Percentiles rank a stretch among this genome's conserved stretches.
Conservation (phyloP, 2,888 invertebrate species). For the Ethmia dodecea region DNA sequence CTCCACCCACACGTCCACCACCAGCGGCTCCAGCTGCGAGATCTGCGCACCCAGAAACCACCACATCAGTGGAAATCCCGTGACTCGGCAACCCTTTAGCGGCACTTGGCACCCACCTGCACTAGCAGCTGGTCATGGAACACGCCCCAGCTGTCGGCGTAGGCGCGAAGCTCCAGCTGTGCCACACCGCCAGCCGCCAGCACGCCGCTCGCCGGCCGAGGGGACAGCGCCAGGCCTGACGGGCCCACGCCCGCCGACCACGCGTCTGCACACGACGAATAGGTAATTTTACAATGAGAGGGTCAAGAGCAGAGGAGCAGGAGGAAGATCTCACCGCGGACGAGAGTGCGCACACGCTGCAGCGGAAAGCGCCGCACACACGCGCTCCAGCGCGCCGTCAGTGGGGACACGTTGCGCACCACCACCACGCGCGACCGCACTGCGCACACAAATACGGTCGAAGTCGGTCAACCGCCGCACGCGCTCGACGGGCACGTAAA, state of each 20-base stretch:
- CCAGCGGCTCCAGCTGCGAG: slow-evolving; percentile 35
- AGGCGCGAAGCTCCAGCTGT: slow-evolving; percentile 30
- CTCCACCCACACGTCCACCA: slow-evolving; percentile 55
- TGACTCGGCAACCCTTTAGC: too few relatives aligned
- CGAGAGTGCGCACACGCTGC: slow-evolving; percentile 10
- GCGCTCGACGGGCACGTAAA: background rate
- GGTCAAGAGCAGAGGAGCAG: background rate
- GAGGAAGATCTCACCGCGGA: background rate
- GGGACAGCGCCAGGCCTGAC: slow-evolving; percentile 34
- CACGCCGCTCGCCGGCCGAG: slow-evolving; percentile 26
- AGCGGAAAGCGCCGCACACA: slow-evolving; percentile 35
- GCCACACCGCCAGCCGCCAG: slow-evolving; percentile 21
- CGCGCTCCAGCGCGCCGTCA: slow-evolving; percentile 34
- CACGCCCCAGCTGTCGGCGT: slow-evolving; percentile 54
- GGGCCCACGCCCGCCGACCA: slow-evolving; percentile 31
- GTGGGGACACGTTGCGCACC: slow-evolving; percentile 38
- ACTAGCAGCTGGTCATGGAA: slow-evolving; percentile 53
- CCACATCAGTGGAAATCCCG: background rate
- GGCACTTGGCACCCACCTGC: slow-evolving; percentile 37
- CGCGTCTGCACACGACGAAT: slow-evolving; percentile 22
- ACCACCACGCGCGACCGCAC: slow-evolving; percentile 19
- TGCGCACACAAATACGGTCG: background rate
- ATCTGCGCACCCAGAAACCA: slow-evolving; percentile 22
- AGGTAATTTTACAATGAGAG: background rate
- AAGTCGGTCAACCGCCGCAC: background rate